phyloP scores from a whole-genome alignment of 2,797 vertebrate genomes.

The Rallus crepitans region DNA sequence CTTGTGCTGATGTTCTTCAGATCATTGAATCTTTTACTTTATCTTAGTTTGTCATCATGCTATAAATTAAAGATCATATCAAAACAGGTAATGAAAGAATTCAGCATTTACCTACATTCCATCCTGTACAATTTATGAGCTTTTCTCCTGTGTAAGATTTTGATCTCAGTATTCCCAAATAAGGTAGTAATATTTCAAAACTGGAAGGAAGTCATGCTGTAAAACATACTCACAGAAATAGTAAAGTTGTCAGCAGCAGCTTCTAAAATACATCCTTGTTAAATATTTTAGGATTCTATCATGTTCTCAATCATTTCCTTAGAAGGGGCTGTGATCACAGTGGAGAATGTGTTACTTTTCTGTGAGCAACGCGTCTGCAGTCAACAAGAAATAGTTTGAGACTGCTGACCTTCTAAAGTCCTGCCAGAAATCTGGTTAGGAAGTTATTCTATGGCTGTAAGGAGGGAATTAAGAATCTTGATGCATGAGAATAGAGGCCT shows the following conservation, averaged over 20 bases:
- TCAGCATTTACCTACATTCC: background rate
- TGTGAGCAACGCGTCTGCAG: conserved; percentile 13
- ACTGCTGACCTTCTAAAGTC: conserved; percentile 20
- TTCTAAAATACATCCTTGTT: conserved; percentile 62
- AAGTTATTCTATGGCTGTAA: background rate
- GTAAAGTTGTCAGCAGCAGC: conserved; percentile 59
- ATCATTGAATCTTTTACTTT: background rate
- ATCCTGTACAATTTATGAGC: background rate
- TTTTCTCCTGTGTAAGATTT: conserved; percentile 37
- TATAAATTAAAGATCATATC: conserved; percentile 18
- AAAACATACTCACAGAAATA: conserved; percentile 62
- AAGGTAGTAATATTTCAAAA: conserved; percentile 62
- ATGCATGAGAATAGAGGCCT: background rate
- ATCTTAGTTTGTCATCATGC: background rate
- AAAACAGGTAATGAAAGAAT: background rate
- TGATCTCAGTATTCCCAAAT: conserved; percentile 53
- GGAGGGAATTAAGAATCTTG: background rate
- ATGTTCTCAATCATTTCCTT: conserved; percentile 51
- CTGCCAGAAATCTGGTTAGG: background rate
- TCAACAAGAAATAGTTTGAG: conserved; percentile 55
- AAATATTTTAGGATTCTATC: conserved; percentile 62
- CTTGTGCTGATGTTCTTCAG: background rate
- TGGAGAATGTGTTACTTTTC: conserved; percentile 56
- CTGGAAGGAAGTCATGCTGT: conserved; percentile 52
- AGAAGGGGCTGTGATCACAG: conserved; percentile 56